A percentile compares a stretch with the other conserved stretches of the same genome.
Conservation (phyloP, 2,797 vertebrate species). For the Gobionotothen gibberifrons region DNA sequence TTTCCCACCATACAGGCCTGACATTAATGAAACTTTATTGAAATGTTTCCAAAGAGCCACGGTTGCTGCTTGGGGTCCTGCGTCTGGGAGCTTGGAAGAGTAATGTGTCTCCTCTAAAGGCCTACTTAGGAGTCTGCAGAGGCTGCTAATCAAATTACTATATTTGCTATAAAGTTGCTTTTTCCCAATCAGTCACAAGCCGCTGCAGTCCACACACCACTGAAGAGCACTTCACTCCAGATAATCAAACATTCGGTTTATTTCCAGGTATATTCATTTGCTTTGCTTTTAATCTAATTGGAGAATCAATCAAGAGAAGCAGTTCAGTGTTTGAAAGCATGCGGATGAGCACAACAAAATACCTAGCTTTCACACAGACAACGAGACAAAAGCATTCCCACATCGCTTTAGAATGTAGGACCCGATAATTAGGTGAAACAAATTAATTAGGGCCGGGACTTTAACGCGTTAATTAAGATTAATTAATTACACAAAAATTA, state of each 20-base stretch:
- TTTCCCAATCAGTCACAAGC: conserved; percentile 54
- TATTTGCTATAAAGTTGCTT: conserved; percentile 51
- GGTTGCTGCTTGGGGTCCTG: conserved; percentile 42
- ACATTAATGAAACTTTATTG: conserved; percentile 75
- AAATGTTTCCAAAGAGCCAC: conserved; percentile 58
- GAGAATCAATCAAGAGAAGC: conserved; percentile 38
- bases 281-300: conserved; percentile 65
- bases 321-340: conserved; percentile 6
- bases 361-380: conserved; percentile 7
- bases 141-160: conserved; percentile 68
- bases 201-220: conserved; percentile 24
- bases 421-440: conserved; percentile 6
- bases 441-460: too few species aligned
- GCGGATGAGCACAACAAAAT: conserved; percentile 21
- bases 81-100: conserved; percentile 37
- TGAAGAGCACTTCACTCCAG: conserved; percentile 40
- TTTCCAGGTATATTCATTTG: conserved; percentile 56
- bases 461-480: too few species aligned
- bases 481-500: too few species aligned
- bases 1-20: conserved; percentile 53
- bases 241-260: conserved; percentile 32
- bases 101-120: conserved; percentile 57
- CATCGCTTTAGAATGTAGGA: neutral
- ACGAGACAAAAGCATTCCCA: neutral
- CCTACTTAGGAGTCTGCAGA: conserved; percentile 59